These are phyloP conservation scores for Elaphurus davidianus DNA, from an alignment of 2,113 vertebrate genomes.

Conservation along the genomic window DNA sequence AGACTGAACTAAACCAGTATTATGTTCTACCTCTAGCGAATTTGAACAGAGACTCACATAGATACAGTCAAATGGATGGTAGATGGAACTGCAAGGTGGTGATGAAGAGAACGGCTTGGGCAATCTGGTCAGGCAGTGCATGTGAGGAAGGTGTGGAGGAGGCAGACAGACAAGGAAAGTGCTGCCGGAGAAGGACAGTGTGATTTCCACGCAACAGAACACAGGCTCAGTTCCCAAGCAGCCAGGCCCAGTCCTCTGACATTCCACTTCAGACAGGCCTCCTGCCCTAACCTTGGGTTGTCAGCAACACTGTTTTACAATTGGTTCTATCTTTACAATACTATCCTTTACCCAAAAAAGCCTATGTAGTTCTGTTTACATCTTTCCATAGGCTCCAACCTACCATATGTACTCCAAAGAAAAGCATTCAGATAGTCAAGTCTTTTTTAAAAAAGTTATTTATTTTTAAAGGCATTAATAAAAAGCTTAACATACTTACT, in stretches of 20 bases:
- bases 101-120: neutral
- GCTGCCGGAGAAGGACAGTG: neutral
- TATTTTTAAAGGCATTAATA: slow-evolving; percentile 62
- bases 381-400: neutral
- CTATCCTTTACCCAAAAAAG: neutral
- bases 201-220: neutral
- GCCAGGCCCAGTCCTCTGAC: neutral
- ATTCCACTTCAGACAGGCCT: neutral
- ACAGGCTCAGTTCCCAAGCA: neutral
- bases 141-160: neutral
- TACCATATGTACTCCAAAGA: neutral
- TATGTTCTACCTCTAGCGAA: neutral
- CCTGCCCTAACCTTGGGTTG: neutral
- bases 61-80: neutral
- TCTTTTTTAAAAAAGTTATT: slow-evolving; percentile 18
- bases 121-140: neutral
- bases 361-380: neutral
- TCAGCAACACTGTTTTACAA: neutral
- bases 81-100: neutral
- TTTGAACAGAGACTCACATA: neutral
- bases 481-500: slow-evolving; percentile 51
- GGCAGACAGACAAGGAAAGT: neutral
- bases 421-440: neutral
- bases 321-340: neutral
- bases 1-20: neutral